These are phyloP conservation scores for Pica pica DNA, from an alignment of 2,113 vertebrate species.

Conservation along the genomic window DNA sequence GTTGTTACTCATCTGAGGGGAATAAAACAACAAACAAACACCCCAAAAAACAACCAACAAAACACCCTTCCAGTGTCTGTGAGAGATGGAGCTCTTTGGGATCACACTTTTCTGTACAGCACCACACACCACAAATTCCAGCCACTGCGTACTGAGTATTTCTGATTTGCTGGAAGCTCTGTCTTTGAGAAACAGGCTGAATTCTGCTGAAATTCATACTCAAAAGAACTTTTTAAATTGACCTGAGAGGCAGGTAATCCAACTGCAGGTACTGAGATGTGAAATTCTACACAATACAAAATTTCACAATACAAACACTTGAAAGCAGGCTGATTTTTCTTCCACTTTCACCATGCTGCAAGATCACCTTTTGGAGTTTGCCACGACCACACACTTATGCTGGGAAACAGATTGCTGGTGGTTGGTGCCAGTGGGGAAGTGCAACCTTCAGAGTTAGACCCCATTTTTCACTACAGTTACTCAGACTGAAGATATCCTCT, in stretches of 20 bases:
- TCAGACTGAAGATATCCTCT: background rate
- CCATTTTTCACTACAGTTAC: background rate
- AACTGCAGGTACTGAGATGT: background rate
- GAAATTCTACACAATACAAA: background rate
- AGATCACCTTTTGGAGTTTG: background rate
- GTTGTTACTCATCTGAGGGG: background rate
- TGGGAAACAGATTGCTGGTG: background rate
- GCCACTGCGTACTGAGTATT: background rate
- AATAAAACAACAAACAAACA: background rate
- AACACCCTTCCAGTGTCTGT: background rate
- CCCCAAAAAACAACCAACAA: background rate
- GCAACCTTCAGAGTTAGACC: background rate
- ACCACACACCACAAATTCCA: background rate
- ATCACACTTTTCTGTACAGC: background rate
- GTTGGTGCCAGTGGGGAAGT: background rate
- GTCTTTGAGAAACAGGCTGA: background rate
- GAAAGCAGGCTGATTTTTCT: background rate
- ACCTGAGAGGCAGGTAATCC: background rate
- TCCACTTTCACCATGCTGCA: background rate
- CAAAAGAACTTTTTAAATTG: background rate
- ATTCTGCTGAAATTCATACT: background rate
- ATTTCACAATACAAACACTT: background rate
- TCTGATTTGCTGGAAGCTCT: background rate
- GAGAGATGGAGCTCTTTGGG: background rate
- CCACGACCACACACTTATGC: background rate